Percentiles rank a stretch among this genome's conserved stretches.
Evolutionary conservation across 1,140 invertebrate species (phyloP).

Genomic region (Cepaea nemoralis): DNA sequence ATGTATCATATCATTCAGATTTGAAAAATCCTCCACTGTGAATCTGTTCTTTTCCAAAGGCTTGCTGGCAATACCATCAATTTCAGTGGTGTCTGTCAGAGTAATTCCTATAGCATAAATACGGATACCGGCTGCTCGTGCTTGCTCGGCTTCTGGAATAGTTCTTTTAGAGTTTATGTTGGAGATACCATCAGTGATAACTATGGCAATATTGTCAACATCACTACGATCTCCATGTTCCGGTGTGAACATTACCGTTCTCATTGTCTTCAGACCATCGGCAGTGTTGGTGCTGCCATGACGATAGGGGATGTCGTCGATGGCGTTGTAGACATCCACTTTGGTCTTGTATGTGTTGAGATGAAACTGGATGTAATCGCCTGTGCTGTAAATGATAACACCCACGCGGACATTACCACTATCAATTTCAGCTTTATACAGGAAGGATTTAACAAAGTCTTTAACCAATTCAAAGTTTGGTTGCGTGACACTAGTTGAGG

Average conservation of each 20-base stretch:
- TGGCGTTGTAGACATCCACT: conserved; percentile 23
- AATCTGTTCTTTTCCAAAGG: conserved; percentile 11
- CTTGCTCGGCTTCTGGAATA: conserved; percentile 25
- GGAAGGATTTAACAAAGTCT: conserved; percentile 23
- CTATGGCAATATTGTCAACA: conserved; percentile 27
- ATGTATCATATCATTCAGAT: conserved; percentile 12
- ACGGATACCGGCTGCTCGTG: conserved; percentile 7
- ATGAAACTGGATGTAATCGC: conserved; percentile 15
- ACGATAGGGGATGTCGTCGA: conserved; percentile 9
- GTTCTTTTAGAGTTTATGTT: conserved; percentile 24
- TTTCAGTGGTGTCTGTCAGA: conserved; percentile 8
- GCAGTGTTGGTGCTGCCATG: conserved; percentile 25
- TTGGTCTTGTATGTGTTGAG: conserved; percentile 1
- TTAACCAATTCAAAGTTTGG: conserved; percentile 30
- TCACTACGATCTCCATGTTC: conserved; percentile 6
- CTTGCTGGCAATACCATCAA: conserved; percentile 27
- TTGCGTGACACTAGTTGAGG: conserved; percentile 22
- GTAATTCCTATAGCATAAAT: conserved; percentile 26
- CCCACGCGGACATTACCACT: conserved; percentile 19
- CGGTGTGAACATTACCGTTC: conserved; percentile 14
- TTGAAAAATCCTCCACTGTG: conserved; percentile 11
- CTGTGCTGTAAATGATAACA: conserved; percentile 18
- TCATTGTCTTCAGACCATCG: conserved; percentile 10
- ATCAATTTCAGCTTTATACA: conserved; percentile 20
- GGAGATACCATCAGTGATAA: conserved; percentile 21